Percentiles rank a stretch among this genome's conserved stretches.
Evolutionary conservation across 2,888 invertebrate genomes (phyloP).

Genomic region (Pyrgus malvae): DNA sequence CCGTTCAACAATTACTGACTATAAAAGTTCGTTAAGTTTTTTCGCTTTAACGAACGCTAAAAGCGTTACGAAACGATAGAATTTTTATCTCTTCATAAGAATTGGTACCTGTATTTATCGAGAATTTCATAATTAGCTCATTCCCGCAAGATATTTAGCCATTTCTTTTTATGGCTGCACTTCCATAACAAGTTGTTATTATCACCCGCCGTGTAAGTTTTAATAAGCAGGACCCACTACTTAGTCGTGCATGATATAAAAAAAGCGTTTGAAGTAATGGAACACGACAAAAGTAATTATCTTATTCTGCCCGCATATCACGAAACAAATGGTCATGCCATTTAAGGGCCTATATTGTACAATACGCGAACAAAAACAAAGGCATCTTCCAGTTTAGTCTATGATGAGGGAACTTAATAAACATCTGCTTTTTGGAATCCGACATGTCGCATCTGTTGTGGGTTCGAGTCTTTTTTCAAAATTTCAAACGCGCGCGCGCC

Average conservation of each 20-base stretch:
- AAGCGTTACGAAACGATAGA: conserved; percentile 27
- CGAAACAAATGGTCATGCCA: conserved; percentile 60
- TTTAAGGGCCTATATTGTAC: conserved; percentile 70
- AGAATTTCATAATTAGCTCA: conserved; percentile 23
- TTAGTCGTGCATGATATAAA: conserved; percentile 24
- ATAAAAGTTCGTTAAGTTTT: conserved; percentile 52
- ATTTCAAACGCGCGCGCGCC: conserved; percentile 75
- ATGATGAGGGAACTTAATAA: conserved; percentile 76
- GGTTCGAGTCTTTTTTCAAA: conserved; percentile 62
- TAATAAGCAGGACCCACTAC: conserved; percentile 11
- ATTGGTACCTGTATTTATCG: conserved; percentile 6
- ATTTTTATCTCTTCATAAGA: conserved; percentile 24
- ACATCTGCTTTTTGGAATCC: conserved; percentile 79
- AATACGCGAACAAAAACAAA: conserved; percentile 68
- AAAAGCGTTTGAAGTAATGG: conserved; percentile 27
- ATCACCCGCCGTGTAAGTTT: conserved; percentile 14
- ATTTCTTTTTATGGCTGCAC: conserved; percentile 13
- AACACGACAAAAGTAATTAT: conserved; percentile 57
- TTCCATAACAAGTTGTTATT: conserved; percentile 9
- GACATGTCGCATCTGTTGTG: conserved; percentile 78
- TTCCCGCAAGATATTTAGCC: conserved; percentile 3
- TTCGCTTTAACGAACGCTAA: conserved; percentile 41
- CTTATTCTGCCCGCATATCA: conserved; percentile 72
- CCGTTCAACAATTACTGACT: conserved; percentile 50
- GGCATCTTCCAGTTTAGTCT: conserved; percentile 69